Percentiles rank a stretch among this genome's conserved stretches.
Evolutionary conservation across 2,888 invertebrate genomes (phyloP).

Genomic region (Tyria jacobaeae): DNA sequence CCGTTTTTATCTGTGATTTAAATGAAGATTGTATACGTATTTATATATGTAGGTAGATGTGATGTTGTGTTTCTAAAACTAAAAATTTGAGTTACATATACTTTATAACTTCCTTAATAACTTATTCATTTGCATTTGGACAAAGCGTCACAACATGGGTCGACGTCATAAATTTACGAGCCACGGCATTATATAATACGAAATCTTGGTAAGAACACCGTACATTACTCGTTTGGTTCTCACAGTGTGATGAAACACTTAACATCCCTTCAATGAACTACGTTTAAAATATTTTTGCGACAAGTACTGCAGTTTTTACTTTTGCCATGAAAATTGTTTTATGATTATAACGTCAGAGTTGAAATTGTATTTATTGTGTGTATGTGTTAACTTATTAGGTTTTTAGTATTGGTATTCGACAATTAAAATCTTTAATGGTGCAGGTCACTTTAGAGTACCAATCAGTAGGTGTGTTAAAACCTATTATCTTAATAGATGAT

Average conservation of each 20-base stretch:
- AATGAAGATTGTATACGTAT: too few relatives aligned
- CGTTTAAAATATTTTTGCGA: constrained; percentile 19
- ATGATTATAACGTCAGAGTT: too few relatives aligned
- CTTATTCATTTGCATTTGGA: constrained; percentile 16
- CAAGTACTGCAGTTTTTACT: constrained; percentile 39
- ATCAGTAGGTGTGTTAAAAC: not conserved
- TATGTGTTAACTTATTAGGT: too few relatives aligned
- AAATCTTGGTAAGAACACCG: constrained; percentile 13
- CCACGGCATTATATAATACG: constrained; percentile 35
- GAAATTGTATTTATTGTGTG: too few relatives aligned
- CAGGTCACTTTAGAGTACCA: too few relatives aligned
- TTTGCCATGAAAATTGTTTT: constrained; percentile 37
- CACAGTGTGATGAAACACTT: constrained; percentile 21
- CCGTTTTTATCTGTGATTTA: too few relatives aligned
- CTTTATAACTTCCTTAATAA: constrained; percentile 12
- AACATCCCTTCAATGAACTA: constrained; percentile 27
- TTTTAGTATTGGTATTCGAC: too few relatives aligned
- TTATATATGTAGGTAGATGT: too few relatives aligned
- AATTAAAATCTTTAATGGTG: too few relatives aligned
- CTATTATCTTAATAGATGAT: not conserved
- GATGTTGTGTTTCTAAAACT: not conserved
- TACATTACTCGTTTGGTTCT: constrained; percentile 28
- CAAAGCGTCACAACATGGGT: constrained; percentile 22
- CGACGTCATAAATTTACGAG: constrained; percentile 30
- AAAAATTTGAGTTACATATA: not conserved